Conservation (phyloP, 2,888 invertebrate species). For the Hirtodrosophila confusa region DNA sequence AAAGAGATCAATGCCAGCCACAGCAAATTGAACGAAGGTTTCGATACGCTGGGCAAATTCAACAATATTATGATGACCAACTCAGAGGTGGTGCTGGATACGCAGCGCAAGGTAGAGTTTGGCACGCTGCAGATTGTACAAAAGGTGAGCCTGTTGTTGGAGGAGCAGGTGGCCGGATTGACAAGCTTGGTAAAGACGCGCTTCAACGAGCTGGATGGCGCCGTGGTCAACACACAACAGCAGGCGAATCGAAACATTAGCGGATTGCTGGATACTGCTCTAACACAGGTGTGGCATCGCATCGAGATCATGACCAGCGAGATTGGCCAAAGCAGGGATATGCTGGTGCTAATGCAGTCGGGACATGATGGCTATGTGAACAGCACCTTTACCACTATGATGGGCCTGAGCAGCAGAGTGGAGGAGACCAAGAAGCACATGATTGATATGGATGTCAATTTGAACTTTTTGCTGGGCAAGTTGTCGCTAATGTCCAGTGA, state of each 20-base stretch:
- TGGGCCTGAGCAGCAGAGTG: constrained; percentile 91
- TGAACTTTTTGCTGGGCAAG: constrained; percentile 92
- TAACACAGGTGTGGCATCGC: constrained; percentile 94
- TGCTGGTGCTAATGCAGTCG: constrained; percentile 89
- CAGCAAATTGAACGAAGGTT: constrained; percentile 85
- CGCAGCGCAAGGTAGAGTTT: constrained; percentile 93
- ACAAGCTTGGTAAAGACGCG: constrained; percentile 88
- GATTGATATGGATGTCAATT: constrained; percentile 91
- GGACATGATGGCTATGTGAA: constrained; percentile 92
- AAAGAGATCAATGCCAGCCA: constrained; percentile 86
- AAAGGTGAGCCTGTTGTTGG: constrained; percentile 89
- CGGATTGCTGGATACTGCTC: constrained; percentile 90
- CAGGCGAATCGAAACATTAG: constrained; percentile 90
- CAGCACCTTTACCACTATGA: constrained; percentile 90
- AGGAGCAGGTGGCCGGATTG: constrained; percentile 87
- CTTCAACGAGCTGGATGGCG: constrained; percentile 89
- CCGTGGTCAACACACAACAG: constrained; percentile 89
- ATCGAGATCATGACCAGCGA: constrained; percentile 95
- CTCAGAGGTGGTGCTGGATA: constrained; percentile 93
- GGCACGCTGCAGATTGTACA: constrained; percentile 92
- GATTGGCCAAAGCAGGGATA: constrained; percentile 89
- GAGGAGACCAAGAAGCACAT: constrained; percentile 91
- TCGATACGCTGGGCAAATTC: constrained; percentile 87
- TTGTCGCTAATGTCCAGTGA: constrained; percentile 93
- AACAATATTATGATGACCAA: constrained; percentile 92